Evolutionary conservation across 1,140 invertebrate species (phyloP), one percentile per base, ranked within the genome.

Genomic region (Matsumurasca onukii): DNA sequence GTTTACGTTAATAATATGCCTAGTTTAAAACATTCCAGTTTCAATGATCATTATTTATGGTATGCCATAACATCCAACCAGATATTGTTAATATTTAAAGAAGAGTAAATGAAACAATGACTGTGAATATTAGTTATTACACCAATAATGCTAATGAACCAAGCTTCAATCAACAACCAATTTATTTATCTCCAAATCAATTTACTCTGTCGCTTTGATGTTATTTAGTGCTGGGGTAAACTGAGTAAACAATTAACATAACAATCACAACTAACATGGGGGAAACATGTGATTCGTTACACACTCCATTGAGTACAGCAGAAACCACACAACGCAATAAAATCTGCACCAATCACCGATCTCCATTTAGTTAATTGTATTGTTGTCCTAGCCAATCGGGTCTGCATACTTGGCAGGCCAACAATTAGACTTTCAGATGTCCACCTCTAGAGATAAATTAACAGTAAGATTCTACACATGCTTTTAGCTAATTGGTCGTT

Each of bases 381-480:
- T 31, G 61, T 12, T 20, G 3, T 3, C 15, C 3, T 9, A 22
- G 24, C 51, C 51, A 55, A 55, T 55, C 51, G 51, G 5, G 24
- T 12, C 9, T 25, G 51, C 17, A 25, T 17, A 61, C 29, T 61
- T 61, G 29, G 25, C 55, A 29, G 24, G 25, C 15, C 5, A 9
- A n/a, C n/a, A n/a, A 63, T 63, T 27, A n/a, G 61, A 63, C 2
- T 63, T 63, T 63, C 31, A 63, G 39, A 63, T 63, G 51, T 17
- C 51, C 51, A n/a, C n/a, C 24, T 13, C 30, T 29, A 24, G 25
- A 63, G 61, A 63, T 63, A 63, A 63, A 63, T 63, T 63, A 63
- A 61, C 57, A 63, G 39, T 63, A 63, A 59, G 55, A 59, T 59
- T 59, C 30, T 59, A 59, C 55, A 59, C 55, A 59, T 59, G 61